These are phyloP conservation scores for Vulpes vulpes DNA, from an alignment of 2,113 vertebrate species.

Conservation along the genomic window DNA sequence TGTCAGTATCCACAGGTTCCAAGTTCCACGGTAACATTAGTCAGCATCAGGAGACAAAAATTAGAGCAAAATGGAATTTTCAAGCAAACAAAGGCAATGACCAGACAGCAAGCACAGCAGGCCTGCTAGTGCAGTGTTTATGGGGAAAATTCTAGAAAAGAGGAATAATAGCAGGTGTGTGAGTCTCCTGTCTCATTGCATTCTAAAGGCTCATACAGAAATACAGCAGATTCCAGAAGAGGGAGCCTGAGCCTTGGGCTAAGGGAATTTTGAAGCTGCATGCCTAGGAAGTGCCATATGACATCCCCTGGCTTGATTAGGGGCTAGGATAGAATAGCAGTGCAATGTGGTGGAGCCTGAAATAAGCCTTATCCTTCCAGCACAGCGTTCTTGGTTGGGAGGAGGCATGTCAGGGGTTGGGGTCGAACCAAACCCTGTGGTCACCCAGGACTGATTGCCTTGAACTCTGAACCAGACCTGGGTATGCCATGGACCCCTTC, in stretches of 20 bases:
- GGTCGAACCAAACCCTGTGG: neutral
- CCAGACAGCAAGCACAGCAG: neutral
- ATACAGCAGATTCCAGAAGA: neutral
- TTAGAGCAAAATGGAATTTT: neutral
- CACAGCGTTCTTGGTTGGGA: neutral
- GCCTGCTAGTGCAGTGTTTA: too few species aligned
- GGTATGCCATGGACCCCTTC: neutral
- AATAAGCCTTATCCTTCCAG: neutral
- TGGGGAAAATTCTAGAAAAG: neutral
- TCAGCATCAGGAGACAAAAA: neutral
- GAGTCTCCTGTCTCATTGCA: neutral
- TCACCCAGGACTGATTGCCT: neutral
- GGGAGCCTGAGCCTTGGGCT: neutral
- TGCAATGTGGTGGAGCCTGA: fast-evolving
- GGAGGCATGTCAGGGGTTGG: neutral
- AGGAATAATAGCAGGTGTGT: fast-evolving
- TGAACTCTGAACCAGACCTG: neutral
- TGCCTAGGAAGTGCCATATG: neutral
- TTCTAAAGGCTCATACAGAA: neutral
- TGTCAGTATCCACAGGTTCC: neutral
- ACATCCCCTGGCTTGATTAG: neutral
- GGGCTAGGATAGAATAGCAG: neutral
- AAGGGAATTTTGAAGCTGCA: neutral
- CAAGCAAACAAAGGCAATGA: neutral
- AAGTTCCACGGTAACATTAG: neutral